Conservation (phyloP, 2,888 invertebrate species). For the Aquatica leii region DNA sequence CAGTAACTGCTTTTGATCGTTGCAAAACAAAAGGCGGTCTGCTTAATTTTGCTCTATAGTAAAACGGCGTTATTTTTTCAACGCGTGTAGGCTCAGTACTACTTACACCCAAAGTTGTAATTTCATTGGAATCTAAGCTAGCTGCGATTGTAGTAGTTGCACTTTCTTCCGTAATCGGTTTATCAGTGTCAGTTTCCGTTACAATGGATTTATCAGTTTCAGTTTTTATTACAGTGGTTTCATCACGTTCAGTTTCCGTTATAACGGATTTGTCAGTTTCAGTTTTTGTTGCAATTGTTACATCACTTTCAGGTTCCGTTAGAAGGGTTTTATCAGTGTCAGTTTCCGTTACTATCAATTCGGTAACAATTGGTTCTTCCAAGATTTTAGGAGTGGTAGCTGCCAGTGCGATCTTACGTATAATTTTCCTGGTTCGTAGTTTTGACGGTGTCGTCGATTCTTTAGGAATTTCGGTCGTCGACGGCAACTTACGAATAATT, state of each 20-base stretch:
- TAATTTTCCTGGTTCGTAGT: conserved; percentile 49
- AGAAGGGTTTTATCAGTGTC: not conserved
- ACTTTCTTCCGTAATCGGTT: not conserved
- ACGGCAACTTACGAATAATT: conserved; percentile 53
- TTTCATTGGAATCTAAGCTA: not conserved
- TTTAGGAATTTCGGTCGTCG: conserved; percentile 31
- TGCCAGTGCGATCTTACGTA: conserved; percentile 52
- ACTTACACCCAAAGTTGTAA: not conserved
- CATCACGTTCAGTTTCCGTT: not conserved
- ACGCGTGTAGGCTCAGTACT: not conserved
- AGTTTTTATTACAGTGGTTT: not conserved
- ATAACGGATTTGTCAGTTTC: not conserved
- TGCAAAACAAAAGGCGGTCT: conserved; percentile 22
- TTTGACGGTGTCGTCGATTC: conserved; percentile 32
- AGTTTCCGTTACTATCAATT: not conserved
- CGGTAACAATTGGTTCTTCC: not conserved
- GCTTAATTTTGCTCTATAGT: conserved; percentile 22
- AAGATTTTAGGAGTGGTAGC: conserved; percentile 46
- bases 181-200: not conserved
- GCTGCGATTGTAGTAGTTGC: not conserved
- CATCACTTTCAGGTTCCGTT: too few relatives aligned
- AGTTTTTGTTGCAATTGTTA: not conserved
- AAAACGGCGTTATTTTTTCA: conserved; percentile 20
- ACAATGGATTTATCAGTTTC: not conserved
- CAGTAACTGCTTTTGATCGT: conserved; percentile 11